Percentiles rank a stretch among this genome's conserved stretches.
Evolutionary conservation across 2,797 vertebrate genomes (phyloP).

Genomic region (Distichodus sexfasciatus): DNA sequence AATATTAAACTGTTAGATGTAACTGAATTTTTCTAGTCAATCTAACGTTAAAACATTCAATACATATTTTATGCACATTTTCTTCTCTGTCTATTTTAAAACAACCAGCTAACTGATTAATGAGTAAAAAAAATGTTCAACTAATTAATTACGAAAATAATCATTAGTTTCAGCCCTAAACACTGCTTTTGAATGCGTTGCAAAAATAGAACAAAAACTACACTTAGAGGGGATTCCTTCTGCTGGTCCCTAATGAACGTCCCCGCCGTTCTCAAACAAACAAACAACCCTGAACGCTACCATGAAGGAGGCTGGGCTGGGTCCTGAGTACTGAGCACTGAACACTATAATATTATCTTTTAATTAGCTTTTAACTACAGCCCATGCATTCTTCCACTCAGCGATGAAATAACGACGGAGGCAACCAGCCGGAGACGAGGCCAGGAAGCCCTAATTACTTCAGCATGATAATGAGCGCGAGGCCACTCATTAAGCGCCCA

Average conservation of each 20-base stretch:
- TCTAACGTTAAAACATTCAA: too few relatives aligned
- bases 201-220: slow-evolving; percentile 46
- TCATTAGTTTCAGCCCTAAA: too few relatives aligned
- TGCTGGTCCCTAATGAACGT: slow-evolving; percentile 45
- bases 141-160: too few relatives aligned
- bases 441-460: slow-evolving; percentile 75
- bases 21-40: too few relatives aligned
- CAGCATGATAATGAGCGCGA: slow-evolving; percentile 71
- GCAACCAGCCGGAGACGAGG: slow-evolving; percentile 72
- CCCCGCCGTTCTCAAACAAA: slow-evolving; percentile 44
- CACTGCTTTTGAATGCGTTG: slow-evolving; percentile 47
- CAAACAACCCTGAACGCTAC: slow-evolving; percentile 50
- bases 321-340: slow-evolving; percentile 59
- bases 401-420: slow-evolving; percentile 74
- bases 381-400: slow-evolving; percentile 67
- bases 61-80: too few relatives aligned
- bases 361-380: slow-evolving; percentile 79
- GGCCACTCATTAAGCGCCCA: slow-evolving; percentile 71
- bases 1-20: too few relatives aligned
- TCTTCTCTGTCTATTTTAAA: too few relatives aligned
- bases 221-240: slow-evolving; percentile 38
- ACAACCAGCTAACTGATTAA: too few relatives aligned
- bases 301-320: slow-evolving; percentile 52
- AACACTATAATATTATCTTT: slow-evolving; percentile 76
- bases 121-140: too few relatives aligned